Evolutionary conservation across 2,888 invertebrate genomes (phyloP), one percentile per base, ranked within the genome.

Genomic region (Chirona hameri): DNA sequence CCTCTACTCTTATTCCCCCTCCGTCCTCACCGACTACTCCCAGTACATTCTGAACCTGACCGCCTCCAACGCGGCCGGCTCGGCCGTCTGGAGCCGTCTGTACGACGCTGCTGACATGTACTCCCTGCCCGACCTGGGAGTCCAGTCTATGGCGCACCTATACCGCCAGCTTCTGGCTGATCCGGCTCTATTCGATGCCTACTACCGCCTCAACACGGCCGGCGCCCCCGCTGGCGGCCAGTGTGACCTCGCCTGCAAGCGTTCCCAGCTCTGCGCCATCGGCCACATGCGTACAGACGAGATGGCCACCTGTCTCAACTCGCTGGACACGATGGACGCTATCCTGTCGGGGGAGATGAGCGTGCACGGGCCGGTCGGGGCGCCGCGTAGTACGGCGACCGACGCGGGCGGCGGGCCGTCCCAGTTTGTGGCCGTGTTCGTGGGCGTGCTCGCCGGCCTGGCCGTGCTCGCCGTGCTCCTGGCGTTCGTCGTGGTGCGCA

Each of bases 21-120:
- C 72, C n/a, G 57, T 76, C 7, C 21, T 84, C 18, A 27, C 52
- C 55, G 84, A 84, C 81, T 85, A 85, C 80, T 72, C 21, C 27
- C 85, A 85, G 81, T 84, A 83, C 65, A 83, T 84, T 65, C 81
- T 85, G 18, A 85, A 85, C 79, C 82, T 85, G 31, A 84, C 83
- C 29, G 81, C 81, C 15, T 80, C 84, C 18, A 83, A 83, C 82
- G 48, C 52, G 18, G 52, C 69, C n/a, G 81, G 65, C n/a, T 55
- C 52, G 21, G 82, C 83, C 15, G 39, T 69, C 24, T 85, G 85
- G 85, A 82, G 83, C 55, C 21, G 81, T 18, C 84, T 83, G 46
- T 85, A 85, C 72, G 60, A 79, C 31, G 84, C 84, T 18, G 83
- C 83, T 24, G 57, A 83, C 57, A 65, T 82, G 10, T 85, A 84